Evolutionary conservation across 2,888 invertebrate species (phyloP), one percentile per base, ranked within the genome.

Genomic region (Leucophenga maculata): DNA sequence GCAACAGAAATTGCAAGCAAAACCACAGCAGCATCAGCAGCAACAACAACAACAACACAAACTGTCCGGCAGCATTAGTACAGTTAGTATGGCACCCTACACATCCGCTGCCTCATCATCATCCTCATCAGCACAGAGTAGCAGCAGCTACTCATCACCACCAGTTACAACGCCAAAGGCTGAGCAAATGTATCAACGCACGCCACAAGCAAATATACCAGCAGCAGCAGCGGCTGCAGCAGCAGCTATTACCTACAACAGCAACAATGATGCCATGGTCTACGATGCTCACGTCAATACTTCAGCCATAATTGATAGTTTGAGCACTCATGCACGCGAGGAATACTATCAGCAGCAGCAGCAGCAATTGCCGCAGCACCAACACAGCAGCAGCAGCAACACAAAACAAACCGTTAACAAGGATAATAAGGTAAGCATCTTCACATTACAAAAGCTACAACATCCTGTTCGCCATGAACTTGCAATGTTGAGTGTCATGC

Each of bases 281-380:
- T 88, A 88, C 73, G 87, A 87, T 83, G 77, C 82, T 3, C 86
- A 87, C 79, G 88, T 87, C 73, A 88, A 88, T 78, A 85, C 88
- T 57, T 87, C 88, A 66, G 87, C 88, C 48, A 84, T 89, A 73
- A 88, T 89, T 77, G 88, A 89, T 78, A 88, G 87, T 76, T 79
- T 89, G 65, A 87, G 86, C 79, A 85, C 86, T 72, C 85, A 88
- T 72, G 87, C 88, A 69, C 87, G 88, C 72, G 88, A 88, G 78
- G 87, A 87, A 78, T 88, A 87, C 77, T 86, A 86, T 72, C 87
- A 86, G 70, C 87, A 87, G 74, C 85, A 86, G 69, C 79, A 81
- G 52, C 71, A 55, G 22, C 65, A 60, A 6, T 50, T 71, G n/a
- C 68, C 72, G 68, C 68, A 76, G 68, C 74, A 70, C 68, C 65